Evolutionary conservation across 2,888 invertebrate genomes (phyloP).

Genomic region (Agrilus mali): DNA sequence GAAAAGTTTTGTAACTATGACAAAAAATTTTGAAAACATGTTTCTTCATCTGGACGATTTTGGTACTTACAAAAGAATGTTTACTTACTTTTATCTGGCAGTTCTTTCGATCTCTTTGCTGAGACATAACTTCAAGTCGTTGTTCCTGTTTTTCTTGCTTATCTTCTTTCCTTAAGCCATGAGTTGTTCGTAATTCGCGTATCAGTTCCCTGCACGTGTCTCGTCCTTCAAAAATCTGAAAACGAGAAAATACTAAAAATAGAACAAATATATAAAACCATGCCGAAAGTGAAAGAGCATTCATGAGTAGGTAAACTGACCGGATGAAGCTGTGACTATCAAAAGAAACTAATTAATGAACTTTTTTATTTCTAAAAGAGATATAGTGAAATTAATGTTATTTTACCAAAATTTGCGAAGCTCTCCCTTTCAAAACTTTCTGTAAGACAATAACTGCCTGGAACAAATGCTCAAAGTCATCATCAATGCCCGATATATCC

Average conservation of each 20-base stretch:
- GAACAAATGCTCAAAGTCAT: slow-evolving; percentile 33
- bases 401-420: slow-evolving; percentile 55
- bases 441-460: slow-evolving; percentile 50
- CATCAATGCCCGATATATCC: slow-evolving; percentile 23
- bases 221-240: slow-evolving; percentile 58
- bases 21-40: neutral
- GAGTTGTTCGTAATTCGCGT: slow-evolving; percentile 54
- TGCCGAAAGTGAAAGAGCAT: neutral
- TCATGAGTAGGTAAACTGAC: neutral
- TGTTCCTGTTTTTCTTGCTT: slow-evolving; percentile 23
- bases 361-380: neutral
- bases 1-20: neutral
- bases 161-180: slow-evolving; percentile 48
- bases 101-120: slow-evolving; percentile 25
- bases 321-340: neutral
- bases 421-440: slow-evolving; percentile 55
- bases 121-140: slow-evolving; percentile 22
- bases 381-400: neutral
- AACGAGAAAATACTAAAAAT: neutral
- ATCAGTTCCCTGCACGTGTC: slow-evolving; percentile 57
- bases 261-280: neutral
- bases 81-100: slow-evolving; percentile 11
- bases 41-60: too few relatives aligned
- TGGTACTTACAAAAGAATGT: too few relatives aligned
- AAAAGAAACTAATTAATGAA: neutral